Base-by-base conservation (phyloP, 1,140 invertebrate species). In the Penaeus japonicus region DNA sequence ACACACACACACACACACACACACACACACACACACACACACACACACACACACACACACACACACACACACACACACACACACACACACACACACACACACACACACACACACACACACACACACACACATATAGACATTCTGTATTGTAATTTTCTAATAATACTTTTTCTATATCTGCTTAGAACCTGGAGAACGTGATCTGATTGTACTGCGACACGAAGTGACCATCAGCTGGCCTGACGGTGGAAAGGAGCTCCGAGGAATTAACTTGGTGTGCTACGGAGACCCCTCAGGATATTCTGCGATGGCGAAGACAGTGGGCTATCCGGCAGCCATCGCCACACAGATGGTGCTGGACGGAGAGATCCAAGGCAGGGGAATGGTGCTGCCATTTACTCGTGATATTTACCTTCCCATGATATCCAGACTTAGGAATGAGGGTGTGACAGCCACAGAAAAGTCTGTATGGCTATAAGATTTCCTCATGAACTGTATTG, bases 281-380 rank as follows among this genome's bases (percentile, higher is more conserved):
- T 99, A 99, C 91, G 99, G 99, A 0, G 96, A 98, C 79, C 92
- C 93, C 10, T 93, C 94, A 88, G 96, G 97, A 22, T 97, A 97
- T 92, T 99, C 98, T 0, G 99, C 99, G 7, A 99, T 99, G 99
- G 97, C 98, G 0, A 96, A 97, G 91, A 99, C 98, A 24, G 99
- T 99, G 10, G 98, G 99, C 5, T 96, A 98, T 91, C 98, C 99
- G 0, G 95, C 97, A 7, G 99, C 97, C 10, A 99, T 99, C 91
- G 97, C 98, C 7, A 95, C 97, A 0, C 98, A 99, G 93, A 99
- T 99, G 99, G 90, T 91, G 79, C 55, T 93, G 93, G 80, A 92
- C 97, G 97, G 97, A 91, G 98, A 99, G 93, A 99, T 99, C 91
- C 98, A 99, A 93, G 95, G 96, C 90, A 95, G 96, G 90, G 98